Base-by-base conservation (phyloP, 2,113 vertebrate species). In the Syrmaticus mikado region DNA sequence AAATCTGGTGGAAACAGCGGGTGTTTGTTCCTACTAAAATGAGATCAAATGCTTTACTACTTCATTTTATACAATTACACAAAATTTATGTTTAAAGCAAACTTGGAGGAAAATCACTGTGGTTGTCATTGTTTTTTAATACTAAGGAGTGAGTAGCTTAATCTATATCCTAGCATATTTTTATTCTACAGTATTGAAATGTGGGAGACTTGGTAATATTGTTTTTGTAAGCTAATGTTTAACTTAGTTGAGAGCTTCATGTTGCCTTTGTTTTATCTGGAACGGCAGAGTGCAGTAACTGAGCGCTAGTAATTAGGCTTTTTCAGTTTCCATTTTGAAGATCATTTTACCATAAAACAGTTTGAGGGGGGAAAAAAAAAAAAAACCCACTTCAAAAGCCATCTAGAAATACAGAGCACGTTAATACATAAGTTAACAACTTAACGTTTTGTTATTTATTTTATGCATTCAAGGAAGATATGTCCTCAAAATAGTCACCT, bases 141-240 rank as follows among this genome's bases (percentile, higher is more conserved):
- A 7, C 6, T 45, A 57, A 74, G 36, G 61, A 85, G 10, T 27
- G 32, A 62, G 16, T 60, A 70, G 38, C 78, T 92, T 74, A 87
- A 65, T 76, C 53, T 83, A 21, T 90, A 24, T 80, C 30, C 45
- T 85, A 45, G 28, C 64, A 14, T 58, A 27, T 55, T 52, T 86
- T 93, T 85, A 58, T 36, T 72, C n/a, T 5, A 18, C 34, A 0
- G 0, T 43, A 13, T 82, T 89, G 57, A 15, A 82, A 14, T 52
- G 13, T 87, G 66, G 43, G 46, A 89, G 72, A 30, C 78, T 73
- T n/a, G 18, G 25, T 88, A 48, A n/a, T 86, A 52, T 77, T 94
- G 78, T 89, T 94, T 85, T 83, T 76, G 55, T 46, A 73, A 81
- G 74, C 21, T 82, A 75, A 94, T 80, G 10, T 84, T 95, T 94